These are phyloP conservation scores for Alligator mississippiensis DNA, from an alignment of 2,113 vertebrate species.

Conservation along the genomic window DNA sequence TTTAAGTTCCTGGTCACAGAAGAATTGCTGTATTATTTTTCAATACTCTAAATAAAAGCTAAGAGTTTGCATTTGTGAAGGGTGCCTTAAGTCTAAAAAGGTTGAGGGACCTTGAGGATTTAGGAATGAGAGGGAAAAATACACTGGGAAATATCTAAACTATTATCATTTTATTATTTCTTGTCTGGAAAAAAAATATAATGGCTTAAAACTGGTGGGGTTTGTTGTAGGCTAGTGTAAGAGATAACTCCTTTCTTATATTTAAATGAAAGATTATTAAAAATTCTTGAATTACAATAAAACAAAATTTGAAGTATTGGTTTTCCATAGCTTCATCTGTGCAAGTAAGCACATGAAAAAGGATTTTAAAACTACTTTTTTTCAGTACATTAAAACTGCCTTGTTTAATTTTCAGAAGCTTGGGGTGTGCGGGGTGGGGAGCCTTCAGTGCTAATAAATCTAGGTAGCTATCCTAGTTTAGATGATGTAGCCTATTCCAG, in stretches of 20 bases:
- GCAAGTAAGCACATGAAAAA: conserved; percentile 28
- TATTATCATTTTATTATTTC: conserved; percentile 13
- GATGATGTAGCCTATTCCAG: background rate
- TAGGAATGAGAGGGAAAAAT: background rate
- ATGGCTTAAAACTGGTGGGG: background rate
- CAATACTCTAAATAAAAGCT: too few relatives aligned
- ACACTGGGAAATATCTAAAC: conserved; percentile 40
- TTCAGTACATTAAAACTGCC: background rate
- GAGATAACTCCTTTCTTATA: background rate
- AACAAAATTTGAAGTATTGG: background rate
- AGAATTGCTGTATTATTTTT: too few relatives aligned
- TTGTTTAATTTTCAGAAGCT: background rate
- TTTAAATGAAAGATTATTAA: conserved; percentile 52
- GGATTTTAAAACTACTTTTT: conserved; percentile 9
- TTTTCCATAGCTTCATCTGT: background rate
- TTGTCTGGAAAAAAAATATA: conserved; percentile 28
- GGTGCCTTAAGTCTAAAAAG: too few relatives aligned
- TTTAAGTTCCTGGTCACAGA: too few relatives aligned
- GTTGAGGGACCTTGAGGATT: too few relatives aligned
- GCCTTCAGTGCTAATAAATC: background rate
- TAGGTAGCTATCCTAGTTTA: background rate
- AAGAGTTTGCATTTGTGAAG: too few relatives aligned
- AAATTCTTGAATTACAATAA: background rate
- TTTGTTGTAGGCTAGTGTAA: background rate
- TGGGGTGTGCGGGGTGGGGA: background rate